Evolutionary conservation across 2,797 vertebrate species (phyloP).

Genomic region (Amniataba percoides): DNA sequence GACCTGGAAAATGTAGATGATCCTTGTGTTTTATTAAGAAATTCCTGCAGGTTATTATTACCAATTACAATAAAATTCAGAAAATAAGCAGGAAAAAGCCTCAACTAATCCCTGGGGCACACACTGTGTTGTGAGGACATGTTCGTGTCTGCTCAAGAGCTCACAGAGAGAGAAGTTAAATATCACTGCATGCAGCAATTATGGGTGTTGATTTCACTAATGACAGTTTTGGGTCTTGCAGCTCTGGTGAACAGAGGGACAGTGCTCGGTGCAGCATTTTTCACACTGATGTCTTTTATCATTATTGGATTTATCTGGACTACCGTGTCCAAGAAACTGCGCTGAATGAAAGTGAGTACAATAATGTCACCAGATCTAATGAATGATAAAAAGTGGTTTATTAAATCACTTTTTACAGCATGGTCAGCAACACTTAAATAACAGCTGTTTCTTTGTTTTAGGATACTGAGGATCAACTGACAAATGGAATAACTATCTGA

Average conservation of each 20-base stretch:
- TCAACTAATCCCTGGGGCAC: not conserved
- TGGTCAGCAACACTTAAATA: not conserved
- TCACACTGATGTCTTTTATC: conserved; percentile 61
- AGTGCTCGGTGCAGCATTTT: conserved; percentile 61
- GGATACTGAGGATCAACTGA: conserved; percentile 23
- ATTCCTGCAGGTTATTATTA: conserved; percentile 6
- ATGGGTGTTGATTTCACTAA: conserved; percentile 35
- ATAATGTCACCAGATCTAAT: not conserved
- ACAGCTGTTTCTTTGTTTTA: conserved; percentile 18
- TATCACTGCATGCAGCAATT: not conserved
- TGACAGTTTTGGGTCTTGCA: conserved; percentile 35
- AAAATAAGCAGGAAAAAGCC: not conserved
- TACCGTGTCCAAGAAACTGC: conserved; percentile 56
- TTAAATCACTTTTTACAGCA: not conserved
- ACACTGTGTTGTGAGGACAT: conserved; percentile 4
- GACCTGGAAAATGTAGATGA: not conserved
- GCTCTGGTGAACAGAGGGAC: conserved; percentile 59
- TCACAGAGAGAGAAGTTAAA: conserved; percentile 12
- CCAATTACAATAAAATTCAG: conserved; percentile 9
- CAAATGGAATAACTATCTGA: conserved; percentile 13
- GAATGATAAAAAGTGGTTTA: no score
- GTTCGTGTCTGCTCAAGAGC: not conserved
- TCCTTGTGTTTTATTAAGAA: not conserved
- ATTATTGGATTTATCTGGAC: conserved; percentile 56
- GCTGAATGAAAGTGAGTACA: conserved; percentile 57